Percentiles rank a stretch among this genome's conserved stretches.
These are phyloP conservation scores for Dryobates pubescens DNA, from an alignment of 2,797 vertebrate species.

Conservation along the genomic window DNA sequence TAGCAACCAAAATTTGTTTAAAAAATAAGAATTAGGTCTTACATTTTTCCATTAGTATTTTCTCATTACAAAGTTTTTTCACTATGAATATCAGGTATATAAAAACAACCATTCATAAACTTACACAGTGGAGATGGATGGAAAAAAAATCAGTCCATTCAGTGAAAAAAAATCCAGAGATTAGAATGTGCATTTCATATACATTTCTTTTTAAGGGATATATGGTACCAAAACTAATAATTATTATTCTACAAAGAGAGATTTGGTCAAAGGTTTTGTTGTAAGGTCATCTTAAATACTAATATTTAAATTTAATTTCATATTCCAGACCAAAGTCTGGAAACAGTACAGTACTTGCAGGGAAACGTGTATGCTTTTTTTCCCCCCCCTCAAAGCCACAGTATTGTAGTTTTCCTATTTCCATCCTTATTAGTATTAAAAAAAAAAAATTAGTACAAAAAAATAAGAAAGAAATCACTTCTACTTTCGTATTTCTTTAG, in stretches of 20 bases:
- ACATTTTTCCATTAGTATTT: neutral
- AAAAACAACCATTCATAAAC: conserved; percentile 26
- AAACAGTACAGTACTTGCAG: neutral
- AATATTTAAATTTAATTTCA: neutral
- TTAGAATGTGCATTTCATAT: neutral
- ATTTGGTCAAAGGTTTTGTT: neutral
- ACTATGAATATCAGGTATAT: conserved; percentile 48
- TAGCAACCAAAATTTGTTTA: neutral
- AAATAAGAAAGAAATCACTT: neutral
- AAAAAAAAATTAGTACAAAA: conserved; percentile 47
- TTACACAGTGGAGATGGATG: neutral
- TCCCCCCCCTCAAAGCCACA: neutral
- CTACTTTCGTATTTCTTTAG: conserved; percentile 28
- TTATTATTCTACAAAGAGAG: neutral
- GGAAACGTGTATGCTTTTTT: neutral
- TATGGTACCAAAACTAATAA: neutral
- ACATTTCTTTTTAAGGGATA: neutral
- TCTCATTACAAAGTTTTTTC: conserved; percentile 53
- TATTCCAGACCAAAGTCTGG: neutral
- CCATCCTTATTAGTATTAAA: conserved; percentile 41
- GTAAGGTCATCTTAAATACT: neutral
- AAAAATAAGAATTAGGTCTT: neutral
- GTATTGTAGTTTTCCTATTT: conserved; percentile 20
- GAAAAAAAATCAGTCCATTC: neutral
- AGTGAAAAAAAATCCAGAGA: neutral